Evolutionary conservation across 2,797 vertebrate species (phyloP), one percentile per base, ranked within the genome.

Genomic region (Macrochelys suwanniensis): DNA sequence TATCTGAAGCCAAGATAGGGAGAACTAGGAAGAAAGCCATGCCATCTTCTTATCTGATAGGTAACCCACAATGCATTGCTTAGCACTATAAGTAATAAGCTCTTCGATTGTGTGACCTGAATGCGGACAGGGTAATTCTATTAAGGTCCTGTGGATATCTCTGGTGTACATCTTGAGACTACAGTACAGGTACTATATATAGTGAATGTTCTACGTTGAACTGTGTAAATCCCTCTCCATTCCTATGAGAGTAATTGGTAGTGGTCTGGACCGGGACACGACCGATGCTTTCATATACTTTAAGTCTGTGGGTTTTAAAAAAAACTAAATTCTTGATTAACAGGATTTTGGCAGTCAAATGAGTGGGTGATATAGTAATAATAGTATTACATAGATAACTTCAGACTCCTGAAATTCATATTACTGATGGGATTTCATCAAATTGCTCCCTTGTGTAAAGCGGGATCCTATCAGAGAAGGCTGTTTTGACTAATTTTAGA

Each of bases 101-200:
- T 19, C 4, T 68, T 68, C 11, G 28, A 61, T 61, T 33, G 19
- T 65, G 15, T 65, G n/a, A 68, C 15, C n/a, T 37, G 16, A n/a
- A 28, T 28, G 42, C 12, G 47, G 71, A 23, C 42, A 47, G 21
- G n/a, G 12, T 45, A 47, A 16, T 11, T 74, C 42, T 47, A 4
- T 28, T 28, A 26, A 84, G 16, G 28, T 56, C 9, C 56, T 47
- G 21, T 53, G 7, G 84, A 49, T 86, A 19, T 3, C 79, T 84
- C 21, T 42, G 1, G 0, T 9, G 5, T 6, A 9, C 53, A 3
- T n/a, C 3, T 3, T 15, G 9, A 6, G 81, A 11, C 25, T 21
- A 3, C 4, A 19, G 21, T 19, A 51, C 6, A 88, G 16, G 31
- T 56, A 21, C 3, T 81, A 10, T 4, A 0, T 28, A 4, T 9